A percentile compares a stretch with the other conserved stretches of the same genome.
These are phyloP conservation scores for Lacanobia oleracea DNA, from an alignment of 2,888 invertebrate species.

Conservation along the genomic window DNA sequence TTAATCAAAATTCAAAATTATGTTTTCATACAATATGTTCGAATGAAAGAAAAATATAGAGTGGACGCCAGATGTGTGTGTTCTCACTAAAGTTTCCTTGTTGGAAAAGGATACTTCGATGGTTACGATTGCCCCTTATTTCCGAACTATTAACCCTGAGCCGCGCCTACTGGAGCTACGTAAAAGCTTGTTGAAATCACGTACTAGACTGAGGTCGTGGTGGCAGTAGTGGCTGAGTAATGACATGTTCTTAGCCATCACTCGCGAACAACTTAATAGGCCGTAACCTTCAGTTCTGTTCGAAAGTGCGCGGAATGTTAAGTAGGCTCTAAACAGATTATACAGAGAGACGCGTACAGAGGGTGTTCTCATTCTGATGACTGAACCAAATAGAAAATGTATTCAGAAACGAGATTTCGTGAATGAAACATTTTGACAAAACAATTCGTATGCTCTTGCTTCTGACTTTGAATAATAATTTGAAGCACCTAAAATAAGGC, in stretches of 20 bases:
- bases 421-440: neutral
- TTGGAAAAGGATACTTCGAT: slow-evolving; percentile 29
- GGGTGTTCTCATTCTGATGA: slow-evolving; percentile 2
- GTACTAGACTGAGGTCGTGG: slow-evolving; percentile 35
- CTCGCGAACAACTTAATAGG: slow-evolving; percentile 53
- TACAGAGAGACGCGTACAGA: slow-evolving; percentile 13
- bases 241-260: slow-evolving; percentile 56
- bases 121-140: slow-evolving; percentile 41
- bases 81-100: slow-evolving; percentile 32
- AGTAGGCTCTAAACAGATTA: slow-evolving; percentile 51
- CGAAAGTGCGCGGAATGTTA: slow-evolving; percentile 51
- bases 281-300: slow-evolving; percentile 52
- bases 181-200: slow-evolving; percentile 39
- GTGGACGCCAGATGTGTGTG: slow-evolving; percentile 39
- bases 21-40: slow-evolving; percentile 34
- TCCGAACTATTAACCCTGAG: slow-evolving; percentile 53
- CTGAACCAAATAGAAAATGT: slow-evolving; percentile 28
- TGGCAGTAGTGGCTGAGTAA: slow-evolving; percentile 52
- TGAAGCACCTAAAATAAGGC: neutral
- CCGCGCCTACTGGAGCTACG: slow-evolving; percentile 21
- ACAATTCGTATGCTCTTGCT: neutral
- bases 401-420: neutral
- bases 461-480: neutral
- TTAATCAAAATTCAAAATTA: slow-evolving; percentile 56
- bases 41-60: slow-evolving; percentile 37